A percentile compares a stretch with the other conserved stretches of the same genome.
phyloP scores from a whole-genome alignment of 2,113 vertebrate genomes.

The Suricata suricatta region DNA sequence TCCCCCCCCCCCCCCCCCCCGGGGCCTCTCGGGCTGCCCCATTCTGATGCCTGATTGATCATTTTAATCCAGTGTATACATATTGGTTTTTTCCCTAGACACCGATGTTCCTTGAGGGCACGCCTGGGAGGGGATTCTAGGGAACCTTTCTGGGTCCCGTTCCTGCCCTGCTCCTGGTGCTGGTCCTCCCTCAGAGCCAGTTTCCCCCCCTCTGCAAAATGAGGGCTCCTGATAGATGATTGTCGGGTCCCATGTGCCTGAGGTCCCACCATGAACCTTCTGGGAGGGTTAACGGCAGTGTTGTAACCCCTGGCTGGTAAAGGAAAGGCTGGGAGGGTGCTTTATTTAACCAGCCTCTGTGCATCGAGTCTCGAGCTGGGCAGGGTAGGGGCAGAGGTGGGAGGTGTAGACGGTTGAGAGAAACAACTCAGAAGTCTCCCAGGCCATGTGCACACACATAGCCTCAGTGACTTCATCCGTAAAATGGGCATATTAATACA shows the following conservation, averaged over 20 bases:
- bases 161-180: background rate
- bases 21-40: background rate
- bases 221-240: background rate
- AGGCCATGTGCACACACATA: background rate
- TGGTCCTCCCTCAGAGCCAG: background rate
- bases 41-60: background rate
- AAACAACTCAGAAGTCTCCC: background rate
- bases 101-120: background rate
- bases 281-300: background rate
- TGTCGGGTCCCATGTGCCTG: background rate
- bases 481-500: background rate
- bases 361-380: background rate
- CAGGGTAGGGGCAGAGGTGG: background rate
- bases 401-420: background rate
- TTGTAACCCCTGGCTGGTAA: background rate
- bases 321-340: background rate
- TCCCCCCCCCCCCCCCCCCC: rapidly evolving
- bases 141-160: background rate
- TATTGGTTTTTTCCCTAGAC: background rate
- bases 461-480: background rate
- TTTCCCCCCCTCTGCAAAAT: constrained; percentile 17
- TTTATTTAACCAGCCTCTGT: background rate
- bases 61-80: background rate
- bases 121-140: background rate
- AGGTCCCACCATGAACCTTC: background rate